Percentiles rank a stretch among this genome's conserved stretches.
Evolutionary conservation across 2,888 invertebrate species (phyloP).

Genomic region (Microplitis manilae): DNA sequence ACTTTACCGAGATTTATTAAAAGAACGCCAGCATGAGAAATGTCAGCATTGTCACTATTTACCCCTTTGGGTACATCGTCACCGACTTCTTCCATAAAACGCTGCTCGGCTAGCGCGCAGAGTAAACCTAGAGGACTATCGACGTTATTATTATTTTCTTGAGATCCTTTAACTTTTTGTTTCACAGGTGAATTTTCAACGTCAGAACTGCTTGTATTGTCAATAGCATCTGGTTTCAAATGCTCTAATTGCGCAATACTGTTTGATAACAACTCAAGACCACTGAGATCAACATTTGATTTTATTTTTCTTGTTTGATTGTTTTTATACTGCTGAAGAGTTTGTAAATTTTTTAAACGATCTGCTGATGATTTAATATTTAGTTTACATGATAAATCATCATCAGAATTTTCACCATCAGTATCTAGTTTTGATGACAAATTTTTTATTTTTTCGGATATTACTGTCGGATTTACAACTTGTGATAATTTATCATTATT

Average conservation of each 20-base stretch:
- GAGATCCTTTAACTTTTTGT: conserved; percentile 63
- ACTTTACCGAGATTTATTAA: conserved; percentile 58
- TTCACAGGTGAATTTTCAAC: conserved; percentile 71
- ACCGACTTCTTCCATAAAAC: conserved; percentile 83
- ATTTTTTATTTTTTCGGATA: background rate
- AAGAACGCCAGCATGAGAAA: conserved; percentile 59
- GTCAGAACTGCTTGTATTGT: conserved; percentile 66
- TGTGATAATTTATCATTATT: conserved; percentile 37
- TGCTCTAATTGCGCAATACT: conserved; percentile 87
- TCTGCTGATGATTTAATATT: conserved; percentile 19
- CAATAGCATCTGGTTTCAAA: conserved; percentile 64
- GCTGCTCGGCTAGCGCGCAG: conserved; percentile 88
- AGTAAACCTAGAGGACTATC: conserved; percentile 77
- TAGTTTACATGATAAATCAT: conserved; percentile 5
- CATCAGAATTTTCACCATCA: background rate
- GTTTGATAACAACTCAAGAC: conserved; percentile 86
- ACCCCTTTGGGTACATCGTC: conserved; percentile 64
- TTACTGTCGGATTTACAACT: background rate
- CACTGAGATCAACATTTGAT: conserved; percentile 80
- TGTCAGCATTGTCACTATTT: conserved; percentile 58
- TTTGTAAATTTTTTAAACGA: no score
- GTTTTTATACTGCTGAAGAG: background rate
- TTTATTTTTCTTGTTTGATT: conserved; percentile 50
- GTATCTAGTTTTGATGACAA: background rate
- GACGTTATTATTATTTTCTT: conserved; percentile 71